A percentile compares a stretch with the other conserved stretches of the same genome.
Conservation (phyloP, 1,140 invertebrate genomes). For the Laupala kohalensis region DNA sequence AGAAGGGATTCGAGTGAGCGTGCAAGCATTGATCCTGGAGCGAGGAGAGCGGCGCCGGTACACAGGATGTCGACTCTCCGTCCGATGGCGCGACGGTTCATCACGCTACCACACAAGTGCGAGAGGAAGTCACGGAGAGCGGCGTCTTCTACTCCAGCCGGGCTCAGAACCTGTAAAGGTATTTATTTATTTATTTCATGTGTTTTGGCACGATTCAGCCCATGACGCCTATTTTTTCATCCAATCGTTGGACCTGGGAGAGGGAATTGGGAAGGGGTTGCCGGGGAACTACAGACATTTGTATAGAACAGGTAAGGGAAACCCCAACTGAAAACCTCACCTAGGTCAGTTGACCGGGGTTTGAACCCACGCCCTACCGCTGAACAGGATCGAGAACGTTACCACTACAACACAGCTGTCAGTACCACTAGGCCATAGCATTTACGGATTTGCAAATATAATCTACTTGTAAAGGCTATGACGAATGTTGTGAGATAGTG, state of each 20-base stretch:
- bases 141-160: constrained; percentile 24
- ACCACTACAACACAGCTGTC: neutral
- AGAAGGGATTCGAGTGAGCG: constrained; percentile 24
- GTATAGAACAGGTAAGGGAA: no score
- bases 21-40: constrained; percentile 21
- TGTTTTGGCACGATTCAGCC: no score
- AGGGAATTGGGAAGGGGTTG: no score
- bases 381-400: no score
- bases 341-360: no score
- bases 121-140: constrained; percentile 27
- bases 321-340: no score
- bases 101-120: constrained; percentile 19
- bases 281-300: neutral
- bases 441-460: neutral
- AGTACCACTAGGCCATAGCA: neutral
- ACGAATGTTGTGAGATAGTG: neutral
- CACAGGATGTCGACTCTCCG: constrained; percentile 29
- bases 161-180: constrained; percentile 8
- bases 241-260: no score
- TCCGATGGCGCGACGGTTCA: constrained; percentile 19
- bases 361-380: no score
- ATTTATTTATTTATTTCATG: neutral
- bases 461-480: neutral
- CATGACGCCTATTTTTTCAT: no score
- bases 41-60: constrained; percentile 24